Percentiles rank a stretch among this genome's conserved stretches.
Conservation (phyloP, 2,888 invertebrate genomes). For the Petrolisthes manimaculis region DNA sequence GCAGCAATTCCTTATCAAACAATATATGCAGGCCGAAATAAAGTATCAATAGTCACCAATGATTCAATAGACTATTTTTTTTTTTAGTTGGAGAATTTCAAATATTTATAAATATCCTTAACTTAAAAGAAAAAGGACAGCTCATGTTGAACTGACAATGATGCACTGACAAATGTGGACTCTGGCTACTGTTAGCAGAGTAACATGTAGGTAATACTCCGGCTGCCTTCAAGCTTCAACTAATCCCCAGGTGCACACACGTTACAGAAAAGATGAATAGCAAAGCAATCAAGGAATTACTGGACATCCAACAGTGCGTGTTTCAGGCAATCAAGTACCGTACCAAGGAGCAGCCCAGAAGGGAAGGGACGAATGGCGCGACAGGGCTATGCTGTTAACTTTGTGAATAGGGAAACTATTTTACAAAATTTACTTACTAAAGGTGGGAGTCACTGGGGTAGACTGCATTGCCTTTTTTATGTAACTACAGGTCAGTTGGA, state of each 20-base stretch:
- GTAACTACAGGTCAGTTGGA: slow-evolving; percentile 1
- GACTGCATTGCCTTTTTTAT: not conserved
- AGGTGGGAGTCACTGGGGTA: not conserved
- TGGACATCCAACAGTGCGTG: slow-evolving; percentile 45
- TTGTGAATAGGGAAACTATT: not conserved
- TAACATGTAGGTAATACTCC: not conserved
- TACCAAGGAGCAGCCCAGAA: slow-evolving; percentile 44
- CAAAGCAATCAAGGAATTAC: slow-evolving; percentile 39
- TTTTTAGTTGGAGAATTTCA: not conserved
- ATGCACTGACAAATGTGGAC: not conserved
- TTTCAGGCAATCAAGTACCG: slow-evolving; percentile 37
- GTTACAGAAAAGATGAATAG: slow-evolving; percentile 32
- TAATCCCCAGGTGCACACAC: slow-evolving; percentile 32
- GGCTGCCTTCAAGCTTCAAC: slow-evolving; percentile 28
- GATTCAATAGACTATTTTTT: not conserved
- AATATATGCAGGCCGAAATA: not conserved
- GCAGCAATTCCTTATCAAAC: slow-evolving; percentile 12
- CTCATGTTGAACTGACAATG: not conserved
- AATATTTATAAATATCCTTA: slow-evolving; percentile 9
- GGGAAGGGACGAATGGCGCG: not conserved
- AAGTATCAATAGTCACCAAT: not conserved
- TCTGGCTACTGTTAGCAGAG: not conserved
- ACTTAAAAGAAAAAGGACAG: not conserved
- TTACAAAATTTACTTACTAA: slow-evolving; percentile 9
- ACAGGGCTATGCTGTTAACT: not conserved